Evolutionary conservation across 2,797 vertebrate species (phyloP), one percentile per base, ranked within the genome.

Genomic region (Sitta carolinensis): DNA sequence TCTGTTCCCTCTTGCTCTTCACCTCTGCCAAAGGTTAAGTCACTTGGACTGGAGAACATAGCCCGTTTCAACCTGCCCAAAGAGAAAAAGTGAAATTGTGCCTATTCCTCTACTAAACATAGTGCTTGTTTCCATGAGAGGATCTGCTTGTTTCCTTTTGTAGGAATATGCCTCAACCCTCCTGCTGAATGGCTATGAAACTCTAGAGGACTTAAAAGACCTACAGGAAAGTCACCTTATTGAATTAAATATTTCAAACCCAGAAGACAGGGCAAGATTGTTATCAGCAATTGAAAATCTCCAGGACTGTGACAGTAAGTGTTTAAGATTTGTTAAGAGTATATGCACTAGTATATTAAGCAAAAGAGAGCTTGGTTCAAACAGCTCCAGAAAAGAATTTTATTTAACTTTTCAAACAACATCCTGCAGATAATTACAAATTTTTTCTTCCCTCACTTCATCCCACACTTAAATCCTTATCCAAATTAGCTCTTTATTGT

Each of bases 181-280:
- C 75, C 97, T 98, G 94, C 97, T 98, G 81, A 98, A 98, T 21
- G 98, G 99, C 64, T 99, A 99, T 92, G 98, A 99, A 97, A 98
- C 97, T 17, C 97, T 98, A 36, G 98, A 99, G 16, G 99, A 99
- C 96, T 97, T 99, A 96, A 98, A 98, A 94, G 96, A 98, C 88
- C 97, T 99, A 92, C 98, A 97, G 76, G 99, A 99, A 73, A 98
- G 97, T 89, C 98, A 99, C 91, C 98, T 99, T 82, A 97, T 97
- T 32, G 98, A 99, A 98, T 97, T 99, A 94, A 98, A 98, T 75
- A 98, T 99, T 97, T 98, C 97, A 4, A 98, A 99, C 75, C 98
- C 98, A 50, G 99, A 99, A 91, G 98, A 99, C 89, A 98, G 98
- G 89, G 97, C 86, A 68, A 98, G 97, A 85, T 97, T 99, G 73